Percentiles rank a stretch among this genome's conserved stretches.
Conservation (phyloP, 2,797 vertebrate genomes). For the Eulemur mongoz region DNA sequence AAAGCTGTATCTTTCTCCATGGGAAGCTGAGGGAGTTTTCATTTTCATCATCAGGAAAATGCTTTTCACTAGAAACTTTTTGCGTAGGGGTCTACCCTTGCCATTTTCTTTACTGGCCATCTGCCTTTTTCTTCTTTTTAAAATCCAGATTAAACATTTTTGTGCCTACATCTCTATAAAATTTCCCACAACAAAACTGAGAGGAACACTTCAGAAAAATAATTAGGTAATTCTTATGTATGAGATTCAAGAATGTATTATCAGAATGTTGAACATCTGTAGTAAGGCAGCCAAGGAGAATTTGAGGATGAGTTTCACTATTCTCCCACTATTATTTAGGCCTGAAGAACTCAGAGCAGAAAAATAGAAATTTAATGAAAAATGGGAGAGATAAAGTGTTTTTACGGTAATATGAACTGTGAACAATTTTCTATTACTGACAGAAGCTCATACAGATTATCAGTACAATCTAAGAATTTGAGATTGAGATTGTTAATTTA, state of each 20-base stretch:
- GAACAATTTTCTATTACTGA: neutral
- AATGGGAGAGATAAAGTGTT: neutral
- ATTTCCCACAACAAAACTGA: neutral
- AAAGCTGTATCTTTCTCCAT: neutral
- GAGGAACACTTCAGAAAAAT: neutral
- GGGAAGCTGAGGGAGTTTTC: neutral
- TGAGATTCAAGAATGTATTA: neutral
- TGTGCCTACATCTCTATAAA: neutral
- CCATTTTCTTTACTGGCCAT: neutral
- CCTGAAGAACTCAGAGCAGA: neutral
- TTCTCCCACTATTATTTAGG: neutral
- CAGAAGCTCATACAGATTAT: neutral
- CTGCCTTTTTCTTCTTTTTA: neutral
- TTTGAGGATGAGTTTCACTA: neutral
- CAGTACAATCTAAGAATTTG: neutral
- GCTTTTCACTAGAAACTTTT: neutral
- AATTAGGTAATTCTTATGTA: neutral
- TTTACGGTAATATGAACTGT: neutral
- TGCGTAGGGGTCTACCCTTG: neutral
- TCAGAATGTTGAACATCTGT: neutral
- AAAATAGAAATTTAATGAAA: neutral
- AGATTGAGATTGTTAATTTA: neutral
- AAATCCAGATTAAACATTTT: neutral
- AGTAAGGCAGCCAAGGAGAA: neutral
- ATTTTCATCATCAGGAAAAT: neutral